A percentile compares a stretch with the other conserved stretches of the same genome.
phyloP scores from a whole-genome alignment of 1,140 invertebrate species.

The Lordiphosa clarofinis region DNA sequence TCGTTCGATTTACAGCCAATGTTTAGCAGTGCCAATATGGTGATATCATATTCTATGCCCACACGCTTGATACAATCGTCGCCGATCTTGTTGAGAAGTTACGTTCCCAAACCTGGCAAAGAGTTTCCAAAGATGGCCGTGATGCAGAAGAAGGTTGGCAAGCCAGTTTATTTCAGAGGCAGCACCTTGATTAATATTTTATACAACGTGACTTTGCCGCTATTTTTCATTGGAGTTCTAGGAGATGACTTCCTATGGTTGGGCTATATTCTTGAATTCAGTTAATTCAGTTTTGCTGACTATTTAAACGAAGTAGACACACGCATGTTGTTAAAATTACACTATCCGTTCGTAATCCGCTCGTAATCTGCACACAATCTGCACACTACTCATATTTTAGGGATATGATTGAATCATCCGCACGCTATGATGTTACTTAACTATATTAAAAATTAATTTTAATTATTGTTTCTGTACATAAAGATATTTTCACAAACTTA shows the following conservation, averaged over 20 bases:
- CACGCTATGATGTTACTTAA: too few species aligned
- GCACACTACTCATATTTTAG: too few species aligned
- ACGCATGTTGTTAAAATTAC: background rate
- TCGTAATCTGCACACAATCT: too few species aligned
- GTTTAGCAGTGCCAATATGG: conserved; percentile 5
- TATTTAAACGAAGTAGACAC: background rate
- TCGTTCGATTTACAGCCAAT: conserved; percentile 22
- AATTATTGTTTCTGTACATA: background rate
- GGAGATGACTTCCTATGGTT: conserved; percentile 35
- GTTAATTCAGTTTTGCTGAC: too few species aligned
- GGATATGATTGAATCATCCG: too few species aligned
- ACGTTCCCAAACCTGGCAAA: conserved; percentile 20
- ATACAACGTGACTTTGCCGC: conserved; percentile 71
- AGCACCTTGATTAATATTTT: conserved; percentile 82
- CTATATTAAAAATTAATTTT: too few species aligned
- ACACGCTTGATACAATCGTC: conserved; percentile 13
- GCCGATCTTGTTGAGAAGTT: conserved; percentile 1
- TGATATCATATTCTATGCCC: background rate
- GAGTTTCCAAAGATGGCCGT: conserved; percentile 38
- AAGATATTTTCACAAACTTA: background rate
- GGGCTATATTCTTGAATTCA: conserved; percentile 35
- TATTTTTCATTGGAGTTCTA: conserved; percentile 78
- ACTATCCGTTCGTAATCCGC: too few species aligned
- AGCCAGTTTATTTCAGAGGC: conserved; percentile 83
- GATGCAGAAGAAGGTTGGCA: conserved; percentile 76